Evolutionary conservation across 2,888 invertebrate genomes (phyloP).

Genomic region (Erannis defoliaria): DNA sequence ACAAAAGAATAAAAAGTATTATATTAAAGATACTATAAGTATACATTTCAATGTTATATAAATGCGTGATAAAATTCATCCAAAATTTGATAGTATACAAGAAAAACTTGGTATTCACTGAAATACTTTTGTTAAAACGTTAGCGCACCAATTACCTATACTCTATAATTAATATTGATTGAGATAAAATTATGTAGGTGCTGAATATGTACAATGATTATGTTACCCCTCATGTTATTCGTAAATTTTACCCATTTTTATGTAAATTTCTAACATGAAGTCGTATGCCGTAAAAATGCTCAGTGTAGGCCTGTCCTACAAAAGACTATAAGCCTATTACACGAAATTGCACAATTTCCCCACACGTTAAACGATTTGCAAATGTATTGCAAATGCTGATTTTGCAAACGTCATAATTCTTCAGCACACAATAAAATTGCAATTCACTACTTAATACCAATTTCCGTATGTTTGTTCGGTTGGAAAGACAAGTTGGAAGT

Average conservation of each 20-base stretch:
- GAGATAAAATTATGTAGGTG: no score
- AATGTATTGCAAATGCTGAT: conserved; percentile 83
- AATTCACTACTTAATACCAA: conserved; percentile 74
- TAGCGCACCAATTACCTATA: no score
- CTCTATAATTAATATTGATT: no score
- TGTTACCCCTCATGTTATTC: neutral
- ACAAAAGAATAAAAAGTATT: no score
- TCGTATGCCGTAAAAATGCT: neutral
- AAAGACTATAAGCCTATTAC: conserved; percentile 74
- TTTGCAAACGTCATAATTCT: conserved; percentile 85
- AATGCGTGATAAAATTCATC: no score
- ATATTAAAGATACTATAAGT: no score
- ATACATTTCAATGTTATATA: no score
- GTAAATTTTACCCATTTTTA: neutral
- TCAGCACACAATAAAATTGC: conserved; percentile 84
- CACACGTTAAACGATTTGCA: conserved; percentile 82
- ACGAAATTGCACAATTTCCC: conserved; percentile 83
- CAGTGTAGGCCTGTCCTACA: conserved; percentile 15
- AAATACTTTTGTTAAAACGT: no score
- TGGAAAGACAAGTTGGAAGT: conserved; percentile 50
- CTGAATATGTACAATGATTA: neutral
- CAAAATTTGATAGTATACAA: no score
- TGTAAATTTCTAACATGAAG: neutral
- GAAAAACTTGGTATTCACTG: no score
- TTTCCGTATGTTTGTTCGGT: conserved; percentile 69